Conservation (phyloP, 2,113 vertebrate genomes). For the Poeciliopsis occidentalis region DNA sequence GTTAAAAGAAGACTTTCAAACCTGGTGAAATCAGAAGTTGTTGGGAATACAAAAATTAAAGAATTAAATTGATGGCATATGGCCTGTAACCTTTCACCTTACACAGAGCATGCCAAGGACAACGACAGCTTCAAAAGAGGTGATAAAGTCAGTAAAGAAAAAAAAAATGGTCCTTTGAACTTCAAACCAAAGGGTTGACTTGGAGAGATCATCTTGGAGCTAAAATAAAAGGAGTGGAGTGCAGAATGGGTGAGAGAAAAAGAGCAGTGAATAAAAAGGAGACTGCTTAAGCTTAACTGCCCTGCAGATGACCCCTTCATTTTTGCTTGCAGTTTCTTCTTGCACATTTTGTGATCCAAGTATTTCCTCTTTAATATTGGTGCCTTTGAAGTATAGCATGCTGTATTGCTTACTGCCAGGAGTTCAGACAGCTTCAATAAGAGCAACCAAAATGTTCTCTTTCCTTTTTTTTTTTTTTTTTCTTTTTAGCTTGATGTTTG, state of each 20-base stretch:
- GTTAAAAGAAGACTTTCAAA: conserved; percentile 16
- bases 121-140: conserved; percentile 21
- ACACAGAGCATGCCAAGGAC: conserved; percentile 39
- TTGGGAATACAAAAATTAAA: conserved; percentile 1
- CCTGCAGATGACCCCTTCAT: conserved; percentile 53
- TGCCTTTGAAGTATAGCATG: conserved; percentile 38
- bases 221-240: conserved; percentile 16
- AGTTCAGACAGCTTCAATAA: conserved; percentile 4
- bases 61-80: conserved; percentile 26
- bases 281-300: conserved; percentile 45
- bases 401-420: neutral
- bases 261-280: conserved; percentile 37
- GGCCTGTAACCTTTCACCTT: conserved; percentile 26
- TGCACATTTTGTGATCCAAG: conserved; percentile 46
- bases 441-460: conserved; percentile 16
- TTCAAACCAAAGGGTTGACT: conserved; percentile 4
- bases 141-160: conserved; percentile 17
- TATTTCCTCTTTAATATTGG: conserved; percentile 41
- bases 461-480: conserved; percentile 23
- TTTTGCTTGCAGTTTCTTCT: conserved; percentile 38
- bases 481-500: conserved; percentile 8
- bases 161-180: conserved; percentile 20
- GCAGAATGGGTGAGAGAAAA: conserved; percentile 14
- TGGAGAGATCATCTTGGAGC: conserved; percentile 32
- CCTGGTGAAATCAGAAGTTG: conserved; percentile 3